phyloP scores from a whole-genome alignment of 2,797 vertebrate genomes.

The Tokudaia tokunoshimensis region DNA sequence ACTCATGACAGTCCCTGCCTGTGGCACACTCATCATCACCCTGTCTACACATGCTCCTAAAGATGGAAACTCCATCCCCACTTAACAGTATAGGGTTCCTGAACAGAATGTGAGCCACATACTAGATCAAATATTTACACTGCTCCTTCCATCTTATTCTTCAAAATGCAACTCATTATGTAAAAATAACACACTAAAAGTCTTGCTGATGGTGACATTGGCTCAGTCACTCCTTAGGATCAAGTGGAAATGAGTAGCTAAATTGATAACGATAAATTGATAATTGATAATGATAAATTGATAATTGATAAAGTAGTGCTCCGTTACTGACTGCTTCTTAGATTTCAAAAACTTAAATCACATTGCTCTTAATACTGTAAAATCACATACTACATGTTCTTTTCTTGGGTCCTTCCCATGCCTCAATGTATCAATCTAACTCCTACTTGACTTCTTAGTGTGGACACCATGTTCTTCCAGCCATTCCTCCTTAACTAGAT shows the following conservation, averaged over 20 bases:
- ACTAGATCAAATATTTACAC: not conserved
- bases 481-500: not conserved
- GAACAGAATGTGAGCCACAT: not conserved
- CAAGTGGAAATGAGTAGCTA: slow-evolving; percentile 46
- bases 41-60: not conserved
- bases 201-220: not conserved
- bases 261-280: no score
- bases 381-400: not conserved
- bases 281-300: no score
- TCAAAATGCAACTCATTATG: slow-evolving; percentile 34
- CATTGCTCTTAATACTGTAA: not conserved
- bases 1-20: not conserved
- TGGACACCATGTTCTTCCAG: not conserved
- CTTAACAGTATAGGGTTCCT: not conserved
- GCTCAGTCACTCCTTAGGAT: not conserved
- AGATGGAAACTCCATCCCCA: not conserved
- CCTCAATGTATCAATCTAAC: not conserved
- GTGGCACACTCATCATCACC: not conserved
- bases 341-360: slow-evolving; percentile 23
- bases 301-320: no score
- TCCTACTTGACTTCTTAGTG: slow-evolving; percentile 2
- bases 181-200: slow-evolving; percentile 11
- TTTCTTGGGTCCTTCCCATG: slow-evolving; percentile 14
- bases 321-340: not conserved
- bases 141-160: slow-evolving; percentile 31